phyloP scores from a whole-genome alignment of 2,888 invertebrate species.

The Trissolcus japonicus region DNA sequence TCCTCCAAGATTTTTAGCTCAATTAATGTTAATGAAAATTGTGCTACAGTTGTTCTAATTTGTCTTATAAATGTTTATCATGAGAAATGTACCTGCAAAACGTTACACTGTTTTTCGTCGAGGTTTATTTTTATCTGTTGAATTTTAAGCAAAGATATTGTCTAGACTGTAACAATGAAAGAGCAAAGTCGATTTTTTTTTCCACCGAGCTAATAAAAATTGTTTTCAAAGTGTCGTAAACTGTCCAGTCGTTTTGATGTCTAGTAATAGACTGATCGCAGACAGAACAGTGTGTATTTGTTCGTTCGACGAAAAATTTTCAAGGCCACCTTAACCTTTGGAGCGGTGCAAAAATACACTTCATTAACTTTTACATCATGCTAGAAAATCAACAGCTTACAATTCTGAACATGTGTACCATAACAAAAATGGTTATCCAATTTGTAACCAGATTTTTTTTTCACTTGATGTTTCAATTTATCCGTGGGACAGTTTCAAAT shows the following conservation, averaged over 20 bases:
- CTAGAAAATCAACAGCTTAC: conserved; percentile 19
- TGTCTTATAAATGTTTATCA: too few relatives aligned
- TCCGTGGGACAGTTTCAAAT: too few relatives aligned
- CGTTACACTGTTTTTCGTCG: too few relatives aligned
- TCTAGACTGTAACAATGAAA: not conserved
- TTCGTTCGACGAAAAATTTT: conserved; percentile 49
- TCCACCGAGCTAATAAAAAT: conserved; percentile 18
- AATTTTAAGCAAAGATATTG: too few relatives aligned
- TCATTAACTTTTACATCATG: conserved; percentile 22
- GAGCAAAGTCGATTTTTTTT: conserved; percentile 11
- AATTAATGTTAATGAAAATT: too few relatives aligned
- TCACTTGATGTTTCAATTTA: too few relatives aligned
- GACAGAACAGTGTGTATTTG: conserved; percentile 50
- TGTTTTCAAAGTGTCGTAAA: conserved; percentile 35
- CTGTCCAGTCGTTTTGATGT: conserved; percentile 12
- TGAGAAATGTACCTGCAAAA: too few relatives aligned
- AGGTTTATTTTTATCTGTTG: too few relatives aligned
- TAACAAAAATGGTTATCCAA: too few relatives aligned
- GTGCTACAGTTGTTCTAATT: too few relatives aligned
- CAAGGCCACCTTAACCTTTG: conserved; percentile 60
- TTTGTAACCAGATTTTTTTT: too few relatives aligned
- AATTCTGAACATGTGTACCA: not conserved
- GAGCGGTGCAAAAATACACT: conserved; percentile 46
- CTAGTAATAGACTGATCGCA: conserved; percentile 39
- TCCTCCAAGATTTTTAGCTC: too few relatives aligned